A percentile compares a stretch with the other conserved stretches of the same genome.
phyloP scores from a whole-genome alignment of 1,140 invertebrate genomes.

The Formica exsecta region DNA sequence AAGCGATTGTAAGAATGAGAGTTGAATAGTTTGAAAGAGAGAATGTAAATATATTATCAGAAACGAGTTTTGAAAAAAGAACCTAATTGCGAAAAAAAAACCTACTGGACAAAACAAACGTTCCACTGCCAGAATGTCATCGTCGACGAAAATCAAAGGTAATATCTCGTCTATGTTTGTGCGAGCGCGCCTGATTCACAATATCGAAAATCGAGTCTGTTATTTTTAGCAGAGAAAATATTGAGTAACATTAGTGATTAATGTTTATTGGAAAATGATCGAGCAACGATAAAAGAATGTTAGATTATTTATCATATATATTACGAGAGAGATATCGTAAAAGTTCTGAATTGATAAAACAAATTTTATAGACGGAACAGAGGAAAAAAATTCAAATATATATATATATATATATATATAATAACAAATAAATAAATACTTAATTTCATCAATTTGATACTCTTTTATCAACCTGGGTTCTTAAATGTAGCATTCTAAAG shows the following conservation, averaged over 20 bases:
- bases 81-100: neutral
- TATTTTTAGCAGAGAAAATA: neutral
- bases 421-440: too few species aligned
- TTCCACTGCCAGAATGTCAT: constrained; percentile 36
- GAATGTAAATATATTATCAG: neutral
- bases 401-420: too few species aligned
- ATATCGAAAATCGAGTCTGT: constrained; percentile 68
- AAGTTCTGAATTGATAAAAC: constrained; percentile 29
- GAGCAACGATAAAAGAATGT: neutral
- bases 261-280: neutral
- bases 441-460: too few species aligned
- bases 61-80: neutral
- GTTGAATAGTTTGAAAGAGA: neutral
- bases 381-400: too few species aligned
- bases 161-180: constrained; percentile 52
- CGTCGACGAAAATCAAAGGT: constrained; percentile 68
- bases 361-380: neutral
- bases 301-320: neutral
- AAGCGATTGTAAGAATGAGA: neutral
- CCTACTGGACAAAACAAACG: constrained; percentile 19
- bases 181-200: constrained; percentile 36
- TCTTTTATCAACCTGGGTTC: too few species aligned
- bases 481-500: too few species aligned
- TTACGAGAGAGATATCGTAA: neutral
- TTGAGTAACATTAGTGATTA: neutral